A percentile compares a stretch with the other conserved stretches of the same genome.
Evolutionary conservation across 2,113 vertebrate genomes (phyloP).

Genomic region (Macquaria ambigua): DNA sequence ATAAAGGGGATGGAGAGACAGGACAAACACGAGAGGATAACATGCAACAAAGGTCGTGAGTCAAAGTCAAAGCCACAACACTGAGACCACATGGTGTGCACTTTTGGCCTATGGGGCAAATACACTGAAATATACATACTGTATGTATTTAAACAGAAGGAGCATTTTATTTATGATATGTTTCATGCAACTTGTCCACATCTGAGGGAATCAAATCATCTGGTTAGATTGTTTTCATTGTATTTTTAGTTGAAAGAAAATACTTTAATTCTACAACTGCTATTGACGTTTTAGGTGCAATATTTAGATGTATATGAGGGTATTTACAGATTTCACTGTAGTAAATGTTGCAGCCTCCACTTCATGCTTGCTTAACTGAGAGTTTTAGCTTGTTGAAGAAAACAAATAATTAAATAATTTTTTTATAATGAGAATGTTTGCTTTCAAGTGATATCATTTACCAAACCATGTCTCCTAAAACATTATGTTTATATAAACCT

Average conservation of each 20-base stretch:
- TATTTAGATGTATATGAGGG: background rate
- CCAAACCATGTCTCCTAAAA: background rate
- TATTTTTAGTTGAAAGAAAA: background rate
- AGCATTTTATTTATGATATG: background rate
- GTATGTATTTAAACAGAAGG: background rate
- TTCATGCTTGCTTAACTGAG: background rate
- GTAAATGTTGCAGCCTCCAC: background rate
- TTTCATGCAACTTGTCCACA: background rate
- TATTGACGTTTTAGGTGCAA: background rate
- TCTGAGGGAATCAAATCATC: background rate
- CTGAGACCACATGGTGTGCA: background rate
- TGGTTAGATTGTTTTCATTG: background rate
- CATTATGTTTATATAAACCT: background rate
- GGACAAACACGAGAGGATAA: constrained; percentile 30
- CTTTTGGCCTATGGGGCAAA: background rate
- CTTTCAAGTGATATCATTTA: background rate
- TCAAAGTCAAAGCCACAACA: constrained; percentile 40
- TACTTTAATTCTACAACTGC: background rate
- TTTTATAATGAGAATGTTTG: background rate
- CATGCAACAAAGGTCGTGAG: constrained; percentile 45
- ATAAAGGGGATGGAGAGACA: constrained; percentile 6
- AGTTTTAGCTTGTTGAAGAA: background rate
- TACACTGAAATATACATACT: background rate
- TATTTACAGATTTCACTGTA: background rate
- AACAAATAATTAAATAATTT: background rate